Base-by-base conservation (phyloP, 1,140 invertebrate genomes). In the Solenopsis invicta region DNA sequence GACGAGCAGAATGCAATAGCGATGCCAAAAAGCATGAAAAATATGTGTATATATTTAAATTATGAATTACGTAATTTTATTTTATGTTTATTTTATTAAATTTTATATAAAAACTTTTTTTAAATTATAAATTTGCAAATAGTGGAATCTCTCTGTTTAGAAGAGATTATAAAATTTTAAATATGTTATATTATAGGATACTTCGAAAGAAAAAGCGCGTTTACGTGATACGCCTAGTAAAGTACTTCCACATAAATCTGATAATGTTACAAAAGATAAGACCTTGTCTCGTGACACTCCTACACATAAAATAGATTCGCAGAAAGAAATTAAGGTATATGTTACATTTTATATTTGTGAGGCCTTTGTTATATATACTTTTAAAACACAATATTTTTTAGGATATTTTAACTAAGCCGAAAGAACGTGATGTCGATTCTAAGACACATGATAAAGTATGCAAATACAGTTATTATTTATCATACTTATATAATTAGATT, bases 291-390 rank as follows among this genome's bases (percentile, higher is more conserved):
- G 9, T 66, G 59, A 82, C 4, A 72, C 16, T 18, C 2, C 21
- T 13, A 29, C n/a, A 21, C n/a, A 13, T 66, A 87, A 77, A 69
- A 74, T 56, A 24, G 24, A 21, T 24, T 34, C 8, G 18, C 54
- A 56, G 10, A n/a, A 80, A 2, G 48, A 86, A 10, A 89, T 89
- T 59, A 67, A 89, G 88, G 87, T 89, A 89, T 16, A 89, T 4
- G 21, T 75, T 37, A 50, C 4, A 41, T 41, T 54, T 67, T 24
- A 4, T 29, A 18, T 24, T 34, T 13, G 12, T 0, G 18, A 45
- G 21, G 12, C 18, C 34, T n/a, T 16, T 34, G 4, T 37, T 62
- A 21, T 8, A 16, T 52, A 45, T 0, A 29, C 29, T 76, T 37
- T 72, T 45, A 10, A 74, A 48, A 54, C 34, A 66, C 72, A 18